Base-by-base conservation (phyloP, 2,888 invertebrate species). In the Dinocampus coccinellae region DNA sequence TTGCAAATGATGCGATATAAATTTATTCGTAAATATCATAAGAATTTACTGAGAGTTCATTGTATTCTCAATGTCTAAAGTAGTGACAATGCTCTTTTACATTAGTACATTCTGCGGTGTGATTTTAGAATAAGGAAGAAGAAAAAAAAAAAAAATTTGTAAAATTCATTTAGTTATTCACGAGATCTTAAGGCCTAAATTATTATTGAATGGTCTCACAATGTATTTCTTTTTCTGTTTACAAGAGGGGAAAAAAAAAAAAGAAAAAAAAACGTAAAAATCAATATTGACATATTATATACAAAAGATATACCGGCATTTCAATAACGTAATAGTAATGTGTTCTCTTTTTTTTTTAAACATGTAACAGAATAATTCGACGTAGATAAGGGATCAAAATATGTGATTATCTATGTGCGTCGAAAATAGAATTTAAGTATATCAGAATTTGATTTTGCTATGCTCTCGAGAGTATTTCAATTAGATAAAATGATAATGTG, bases 81-180 rank as follows among this genome's bases (percentile, higher is more conserved):
- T 26, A 9, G 3, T 39, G n/a, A 62, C 11, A 29, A 62, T 70
- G 63, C 73, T 68, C 75, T 67, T 47, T 47, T 47, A 16, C 16
- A 47, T 64, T 69, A 78, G 81, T 82, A 81, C 78, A 79, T 84
- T 85, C 83, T 82, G 84, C n/a, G 84, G 85, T 85, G 85, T 85
- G 85, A 85, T 85, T 84, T 83, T 83, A 84, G 81, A 16, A 16
- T 73, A 79, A n/a, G n/a, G n/a, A n/a, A n/a, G n/a, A n/a, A n/a
- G n/a, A n/a, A n/a, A n/a, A n/a, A n/a, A n/a, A n/a, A n/a, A n/a
- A n/a, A n/a, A n/a, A n/a, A n/a, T 26, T 42, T n/a, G 24, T 29
- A 26, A 29, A 29, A 57, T 36, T 24, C 33, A 57, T 34, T 42
- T 16, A 47, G 6, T 47, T 16, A 47, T 26, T 10, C 53, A 33